Percentiles rank a stretch among this genome's conserved stretches.
phyloP scores from a whole-genome alignment of 1,140 invertebrate species.

The Brachionus angularis region DNA sequence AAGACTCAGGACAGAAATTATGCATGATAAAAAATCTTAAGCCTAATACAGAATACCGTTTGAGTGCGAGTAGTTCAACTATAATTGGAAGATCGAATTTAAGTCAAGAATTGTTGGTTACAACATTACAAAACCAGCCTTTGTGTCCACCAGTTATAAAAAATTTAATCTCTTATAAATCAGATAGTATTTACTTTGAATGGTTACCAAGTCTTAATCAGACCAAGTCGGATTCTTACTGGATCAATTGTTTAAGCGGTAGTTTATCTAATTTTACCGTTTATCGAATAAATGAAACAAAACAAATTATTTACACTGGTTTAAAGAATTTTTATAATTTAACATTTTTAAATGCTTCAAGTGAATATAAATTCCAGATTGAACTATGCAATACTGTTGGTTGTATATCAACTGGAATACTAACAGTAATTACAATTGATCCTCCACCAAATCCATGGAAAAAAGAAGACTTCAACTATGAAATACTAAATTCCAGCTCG shows the following conservation, averaged over 20 bases:
- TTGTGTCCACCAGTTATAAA: constrained; percentile 8
- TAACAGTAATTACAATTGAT: constrained; percentile 48
- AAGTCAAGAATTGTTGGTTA: constrained; percentile 11
- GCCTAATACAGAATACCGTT: not conserved
- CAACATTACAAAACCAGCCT: constrained; percentile 11
- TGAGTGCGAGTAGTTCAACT: constrained; percentile 35
- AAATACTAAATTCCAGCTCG: not conserved
- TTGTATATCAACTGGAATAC: constrained; percentile 53
- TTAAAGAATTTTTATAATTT: constrained; percentile 43
- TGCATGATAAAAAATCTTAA: constrained; percentile 9
- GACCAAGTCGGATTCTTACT: not conserved
- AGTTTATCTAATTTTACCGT: not conserved
- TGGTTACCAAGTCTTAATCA: constrained; percentile 13
- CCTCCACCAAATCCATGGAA: constrained; percentile 30
- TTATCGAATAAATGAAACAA: not conserved
- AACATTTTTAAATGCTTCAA: constrained; percentile 49
- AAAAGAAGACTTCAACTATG: not conserved
- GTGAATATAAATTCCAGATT: constrained; percentile 50
- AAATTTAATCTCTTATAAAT: not conserved
- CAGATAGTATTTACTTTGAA: not conserved
- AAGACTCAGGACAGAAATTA: not conserved
- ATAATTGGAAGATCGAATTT: constrained; percentile 12
- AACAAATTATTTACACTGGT: not conserved
- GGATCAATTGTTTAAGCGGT: constrained; percentile 32
- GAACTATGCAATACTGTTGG: constrained; percentile 54